These are phyloP conservation scores for Casuarius casuarius DNA, from an alignment of 2,113 vertebrate species.

Conservation along the genomic window DNA sequence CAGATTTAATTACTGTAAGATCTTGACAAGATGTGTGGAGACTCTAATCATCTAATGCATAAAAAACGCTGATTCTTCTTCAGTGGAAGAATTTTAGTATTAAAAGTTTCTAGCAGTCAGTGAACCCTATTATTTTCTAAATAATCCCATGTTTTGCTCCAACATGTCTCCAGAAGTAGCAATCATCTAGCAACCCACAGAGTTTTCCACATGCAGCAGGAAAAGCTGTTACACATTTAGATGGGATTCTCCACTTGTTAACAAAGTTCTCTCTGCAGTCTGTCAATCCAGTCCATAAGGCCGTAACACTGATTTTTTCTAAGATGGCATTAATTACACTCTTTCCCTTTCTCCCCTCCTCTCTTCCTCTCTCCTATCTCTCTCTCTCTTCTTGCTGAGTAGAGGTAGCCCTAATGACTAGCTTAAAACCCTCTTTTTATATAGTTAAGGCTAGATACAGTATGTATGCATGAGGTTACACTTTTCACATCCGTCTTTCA, in stretches of 20 bases:
- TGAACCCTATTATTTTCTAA: background rate
- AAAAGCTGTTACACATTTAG: background rate
- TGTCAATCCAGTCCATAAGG: background rate
- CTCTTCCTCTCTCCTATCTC: background rate
- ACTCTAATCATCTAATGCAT: background rate
- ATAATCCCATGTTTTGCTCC: background rate
- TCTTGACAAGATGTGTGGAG: background rate
- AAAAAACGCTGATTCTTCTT: background rate
- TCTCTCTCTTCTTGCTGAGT: background rate
- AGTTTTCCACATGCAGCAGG: background rate
- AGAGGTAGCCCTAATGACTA: background rate
- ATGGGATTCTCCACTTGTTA: background rate
- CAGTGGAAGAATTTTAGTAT: background rate
- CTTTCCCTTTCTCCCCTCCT: no score
- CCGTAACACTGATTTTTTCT: background rate
- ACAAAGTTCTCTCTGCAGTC: background rate
- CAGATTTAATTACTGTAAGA: background rate
- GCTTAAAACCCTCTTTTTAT: background rate
- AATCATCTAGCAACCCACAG: background rate
- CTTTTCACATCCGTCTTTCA: background rate
- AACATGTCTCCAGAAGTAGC: background rate
- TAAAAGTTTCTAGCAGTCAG: background rate
- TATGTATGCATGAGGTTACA: background rate
- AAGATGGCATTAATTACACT: fast-evolving
- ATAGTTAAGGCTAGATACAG: background rate